A percentile compares a stretch with the other conserved stretches of the same genome.
These are phyloP conservation scores for Ciconia nigra DNA, from an alignment of 2,797 vertebrate species.

Conservation along the genomic window DNA sequence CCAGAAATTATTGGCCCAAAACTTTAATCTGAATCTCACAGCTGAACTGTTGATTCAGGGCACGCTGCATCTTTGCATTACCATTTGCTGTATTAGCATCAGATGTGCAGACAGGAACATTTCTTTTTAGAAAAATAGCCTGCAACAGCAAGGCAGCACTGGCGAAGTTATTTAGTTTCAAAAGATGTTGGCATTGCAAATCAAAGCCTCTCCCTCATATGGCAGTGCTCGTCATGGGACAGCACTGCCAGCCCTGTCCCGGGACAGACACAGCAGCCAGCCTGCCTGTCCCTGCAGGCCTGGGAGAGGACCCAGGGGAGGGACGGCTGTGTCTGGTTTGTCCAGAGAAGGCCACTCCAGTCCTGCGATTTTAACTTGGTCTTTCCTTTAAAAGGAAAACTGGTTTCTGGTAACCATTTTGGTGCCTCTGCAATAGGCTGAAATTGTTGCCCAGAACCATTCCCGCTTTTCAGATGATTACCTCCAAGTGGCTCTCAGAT, in stretches of 20 bases:
- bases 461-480: slow-evolving; percentile 46
- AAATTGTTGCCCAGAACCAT: slow-evolving; percentile 13
- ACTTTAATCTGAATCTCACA: slow-evolving; percentile 60
- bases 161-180: background rate
- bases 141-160: slow-evolving; percentile 4
- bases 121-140: slow-evolving; percentile 37
- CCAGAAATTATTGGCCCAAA: slow-evolving; percentile 51
- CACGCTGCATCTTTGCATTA: background rate
- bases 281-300: background rate
- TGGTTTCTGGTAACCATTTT: background rate
- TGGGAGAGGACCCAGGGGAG: background rate
- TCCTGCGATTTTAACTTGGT: background rate
- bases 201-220: background rate
- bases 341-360: background rate
- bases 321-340: background rate
- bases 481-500: slow-evolving; percentile 56
- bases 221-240: background rate
- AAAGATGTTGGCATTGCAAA: background rate
- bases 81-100: slow-evolving; percentile 50
- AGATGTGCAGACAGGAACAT: slow-evolving; percentile 52
- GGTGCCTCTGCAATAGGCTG: background rate
- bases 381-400: background rate
- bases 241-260: background rate
- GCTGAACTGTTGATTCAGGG: slow-evolving; percentile 44
- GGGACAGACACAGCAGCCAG: background rate